phyloP scores from a whole-genome alignment of 2,888 invertebrate genomes.

The Coleophora flavipennella region DNA sequence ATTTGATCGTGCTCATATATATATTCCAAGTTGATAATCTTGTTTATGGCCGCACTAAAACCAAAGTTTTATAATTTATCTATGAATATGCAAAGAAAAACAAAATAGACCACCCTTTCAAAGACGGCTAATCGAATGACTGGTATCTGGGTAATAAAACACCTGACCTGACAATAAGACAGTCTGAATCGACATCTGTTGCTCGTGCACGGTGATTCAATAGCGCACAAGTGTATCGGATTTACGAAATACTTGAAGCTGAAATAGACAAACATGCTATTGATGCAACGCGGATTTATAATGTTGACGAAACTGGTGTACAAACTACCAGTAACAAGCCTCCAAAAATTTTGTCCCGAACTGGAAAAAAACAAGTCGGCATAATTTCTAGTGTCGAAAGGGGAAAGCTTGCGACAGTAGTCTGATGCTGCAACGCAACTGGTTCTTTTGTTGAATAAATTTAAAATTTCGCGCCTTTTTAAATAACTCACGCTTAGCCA shows the following conservation, averaged over 20 bases:
- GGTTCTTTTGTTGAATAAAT: slow-evolving; percentile 24
- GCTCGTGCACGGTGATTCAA: neutral
- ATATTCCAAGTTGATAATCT: no score
- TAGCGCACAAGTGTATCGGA: neutral
- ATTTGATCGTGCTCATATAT: no score
- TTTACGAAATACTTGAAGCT: neutral
- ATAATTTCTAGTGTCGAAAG: slow-evolving; percentile 18
- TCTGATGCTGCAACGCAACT: slow-evolving; percentile 20
- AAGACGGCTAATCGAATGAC: no score
- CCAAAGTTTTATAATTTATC: no score
- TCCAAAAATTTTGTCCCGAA: slow-evolving; percentile 12
- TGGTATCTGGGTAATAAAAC: no score
- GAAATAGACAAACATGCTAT: neutral
- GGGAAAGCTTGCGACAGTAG: slow-evolving; percentile 17
- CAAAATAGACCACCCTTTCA: no score
- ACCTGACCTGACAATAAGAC: no score
- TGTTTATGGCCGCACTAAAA: no score
- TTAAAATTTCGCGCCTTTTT: no score
- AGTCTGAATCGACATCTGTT: neutral
- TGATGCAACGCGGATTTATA: slow-evolving; percentile 4
- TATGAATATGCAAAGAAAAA: no score
- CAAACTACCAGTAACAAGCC: slow-evolving; percentile 6
- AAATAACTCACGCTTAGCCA: no score
- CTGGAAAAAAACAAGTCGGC: slow-evolving; percentile 24
- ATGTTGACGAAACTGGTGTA: slow-evolving; percentile 9